Base-by-base conservation (phyloP, 2,888 invertebrate species). In the Ophioninae sp. region DNA sequence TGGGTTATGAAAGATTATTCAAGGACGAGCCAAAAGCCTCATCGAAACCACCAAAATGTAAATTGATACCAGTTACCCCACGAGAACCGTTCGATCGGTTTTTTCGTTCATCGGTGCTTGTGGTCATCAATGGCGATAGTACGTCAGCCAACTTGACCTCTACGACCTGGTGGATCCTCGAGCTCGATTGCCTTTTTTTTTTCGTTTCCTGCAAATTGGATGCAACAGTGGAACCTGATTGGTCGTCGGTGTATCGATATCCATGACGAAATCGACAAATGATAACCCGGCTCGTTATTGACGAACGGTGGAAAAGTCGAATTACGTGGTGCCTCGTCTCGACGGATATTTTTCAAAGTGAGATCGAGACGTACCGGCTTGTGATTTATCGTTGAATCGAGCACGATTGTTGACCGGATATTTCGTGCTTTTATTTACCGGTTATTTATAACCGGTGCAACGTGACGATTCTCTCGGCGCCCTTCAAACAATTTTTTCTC, bases 321-420 rank as follows among this genome's bases (percentile, higher is more conserved):
- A 20, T 70, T 20, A 30, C 30, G n/a, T 50, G 17, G 23, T 2
- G 10, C 10, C n/a, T n/a, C n/a, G n/a, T n/a, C n/a, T 57, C n/a
- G 30, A 67, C 59, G 30, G n/a, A 10, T 21, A 37, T 21, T 76
- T 39, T n/a, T 56, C 41, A 17, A 17, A 6, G 13, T 44, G 21
- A 13, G 7, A 21, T 13, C 57, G 41, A 41, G 68, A 61, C 61
- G 56, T 57, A 79, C 76, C 81, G 64, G 75, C 81, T 76, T 73
- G 82, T 84, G 84, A 73, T 30, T 30, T 76, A 84, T 67, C 79
- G 67, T 76, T 76, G 56, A 59, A 69, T 64, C 61, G 70, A 78
- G 44, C 78, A 37, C 37, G 37, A 50, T 50, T 50, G 72, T 69
- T 81, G 67, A 65, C 84, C 81, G 81, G 81, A 84, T 81, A 81